These are phyloP conservation scores for Ypsolopha scabrella DNA, from an alignment of 2,888 invertebrate genomes.

Conservation along the genomic window DNA sequence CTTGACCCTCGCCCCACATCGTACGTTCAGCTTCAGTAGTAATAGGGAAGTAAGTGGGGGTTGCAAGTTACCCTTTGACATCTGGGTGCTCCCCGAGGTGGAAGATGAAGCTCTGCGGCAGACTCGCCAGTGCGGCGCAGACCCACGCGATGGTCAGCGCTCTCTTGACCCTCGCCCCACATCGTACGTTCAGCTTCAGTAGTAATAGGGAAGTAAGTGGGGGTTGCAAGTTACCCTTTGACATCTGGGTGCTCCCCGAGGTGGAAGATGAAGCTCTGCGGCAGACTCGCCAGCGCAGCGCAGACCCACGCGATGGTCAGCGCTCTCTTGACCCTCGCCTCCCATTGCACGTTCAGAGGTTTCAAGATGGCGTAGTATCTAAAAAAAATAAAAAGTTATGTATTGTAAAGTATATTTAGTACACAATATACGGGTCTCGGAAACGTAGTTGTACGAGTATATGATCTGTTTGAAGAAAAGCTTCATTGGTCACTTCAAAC, in stretches of 20 bases:
- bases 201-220: no score
- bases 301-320: conserved; percentile 84
- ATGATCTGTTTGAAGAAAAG: no score
- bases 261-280: conserved; percentile 93
- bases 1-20: not conserved
- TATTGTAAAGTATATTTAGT: not conserved
- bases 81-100: conserved; percentile 88
- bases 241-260: conserved; percentile 86
- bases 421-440: not conserved
- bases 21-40: conserved; percentile 12
- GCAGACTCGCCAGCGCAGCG: conserved; percentile 84
- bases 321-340: conserved; percentile 82
- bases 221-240: conserved; percentile 64
- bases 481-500: no score
- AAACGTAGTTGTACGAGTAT: not conserved
- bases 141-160: no score
- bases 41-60: no score
- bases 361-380: conserved; percentile 90
- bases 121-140: conserved; percentile 80
- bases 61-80: conserved; percentile 69
- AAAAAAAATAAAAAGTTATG: conserved; percentile 17
- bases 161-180: not conserved
- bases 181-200: conserved; percentile 6
- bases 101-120: conserved; percentile 92
- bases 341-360: conserved; percentile 82